Conservation (phyloP, 2,113 vertebrate genomes). For the Epinephelus cyanopodus region DNA sequence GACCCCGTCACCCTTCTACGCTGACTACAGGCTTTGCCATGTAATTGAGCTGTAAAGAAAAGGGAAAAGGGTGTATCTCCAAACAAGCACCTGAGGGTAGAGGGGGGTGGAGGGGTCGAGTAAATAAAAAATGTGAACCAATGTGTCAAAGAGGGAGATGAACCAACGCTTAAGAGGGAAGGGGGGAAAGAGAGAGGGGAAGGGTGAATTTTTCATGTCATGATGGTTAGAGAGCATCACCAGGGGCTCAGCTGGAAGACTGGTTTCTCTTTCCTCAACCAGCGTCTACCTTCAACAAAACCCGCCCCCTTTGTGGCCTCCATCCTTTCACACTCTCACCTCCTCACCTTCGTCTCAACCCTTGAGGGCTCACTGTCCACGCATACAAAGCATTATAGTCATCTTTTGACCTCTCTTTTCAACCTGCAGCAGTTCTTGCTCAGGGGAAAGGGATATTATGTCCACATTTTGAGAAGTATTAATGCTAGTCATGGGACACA, state of each 20-base stretch:
- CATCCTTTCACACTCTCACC: conserved; percentile 42
- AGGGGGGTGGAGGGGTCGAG: neutral
- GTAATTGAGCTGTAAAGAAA: conserved; percentile 42
- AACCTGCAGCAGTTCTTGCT: conserved; percentile 21
- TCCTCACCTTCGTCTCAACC: conserved; percentile 34
- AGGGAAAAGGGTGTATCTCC: conserved; percentile 18
- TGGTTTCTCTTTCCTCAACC: conserved; percentile 1
- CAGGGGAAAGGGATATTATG: neutral
- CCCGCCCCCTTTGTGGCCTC: conserved; percentile 30
- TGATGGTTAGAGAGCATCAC: conserved; percentile 17
- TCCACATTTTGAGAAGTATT: neutral
- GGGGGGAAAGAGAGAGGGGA: neutral
- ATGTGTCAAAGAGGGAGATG: conserved; percentile 25
- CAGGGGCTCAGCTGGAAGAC: conserved; percentile 55
- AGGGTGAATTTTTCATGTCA: conserved; percentile 6
- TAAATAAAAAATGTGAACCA: conserved; percentile 14
- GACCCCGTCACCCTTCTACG: conserved; percentile 9
- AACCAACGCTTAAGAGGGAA: conserved; percentile 7
- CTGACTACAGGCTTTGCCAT: conserved; percentile 18
- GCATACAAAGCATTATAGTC: conserved; percentile 2
- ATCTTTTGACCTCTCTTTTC: conserved; percentile 39
- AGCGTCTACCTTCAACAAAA: conserved; percentile 29
- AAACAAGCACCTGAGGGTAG: conserved; percentile 33
- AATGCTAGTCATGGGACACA: neutral
- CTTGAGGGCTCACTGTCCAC: conserved; percentile 14